Percentiles rank a stretch among this genome's conserved stretches.
phyloP scores from a whole-genome alignment of 1,140 invertebrate species.

The Polyergus mexicanus region DNA sequence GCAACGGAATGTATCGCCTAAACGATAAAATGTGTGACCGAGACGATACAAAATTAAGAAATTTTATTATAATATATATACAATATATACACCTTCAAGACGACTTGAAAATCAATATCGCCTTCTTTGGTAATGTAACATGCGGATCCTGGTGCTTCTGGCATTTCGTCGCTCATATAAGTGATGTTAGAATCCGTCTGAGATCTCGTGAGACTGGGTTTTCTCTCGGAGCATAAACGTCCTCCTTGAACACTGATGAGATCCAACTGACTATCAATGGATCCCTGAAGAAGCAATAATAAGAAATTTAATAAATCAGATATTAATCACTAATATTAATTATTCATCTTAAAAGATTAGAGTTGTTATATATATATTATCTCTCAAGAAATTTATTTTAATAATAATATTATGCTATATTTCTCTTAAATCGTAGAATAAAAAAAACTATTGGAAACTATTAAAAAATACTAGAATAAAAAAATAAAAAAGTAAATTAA shows the following conservation, averaged over 20 bases:
- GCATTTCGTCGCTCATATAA: constrained; percentile 92
- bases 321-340: not conserved
- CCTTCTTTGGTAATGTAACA: constrained; percentile 98
- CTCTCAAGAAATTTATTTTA: not conserved
- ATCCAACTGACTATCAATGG: constrained; percentile 93
- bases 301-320: not conserved
- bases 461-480: not conserved
- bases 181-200: constrained; percentile 98
- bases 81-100: constrained; percentile 91
- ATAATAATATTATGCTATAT: not conserved
- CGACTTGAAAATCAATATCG: constrained; percentile 95
- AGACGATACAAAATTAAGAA: not conserved
- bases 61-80: not conserved
- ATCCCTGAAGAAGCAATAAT: constrained; percentile 87
- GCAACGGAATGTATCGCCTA: constrained; percentile 95
- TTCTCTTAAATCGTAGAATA: too few species aligned
- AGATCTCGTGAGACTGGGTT: constrained; percentile 93
- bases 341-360: too few species aligned
- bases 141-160: constrained; percentile 95
- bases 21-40: constrained; percentile 36
- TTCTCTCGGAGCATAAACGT: constrained; percentile 88
- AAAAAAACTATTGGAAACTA: too few species aligned
- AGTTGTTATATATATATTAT: not conserved
- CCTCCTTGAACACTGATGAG: constrained; percentile 90
- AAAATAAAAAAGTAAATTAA: not conserved